Evolutionary conservation across 1,140 invertebrate genomes (phyloP), one percentile per base, ranked within the genome.

Genomic region (Meloidogyne floridensis): DNA sequence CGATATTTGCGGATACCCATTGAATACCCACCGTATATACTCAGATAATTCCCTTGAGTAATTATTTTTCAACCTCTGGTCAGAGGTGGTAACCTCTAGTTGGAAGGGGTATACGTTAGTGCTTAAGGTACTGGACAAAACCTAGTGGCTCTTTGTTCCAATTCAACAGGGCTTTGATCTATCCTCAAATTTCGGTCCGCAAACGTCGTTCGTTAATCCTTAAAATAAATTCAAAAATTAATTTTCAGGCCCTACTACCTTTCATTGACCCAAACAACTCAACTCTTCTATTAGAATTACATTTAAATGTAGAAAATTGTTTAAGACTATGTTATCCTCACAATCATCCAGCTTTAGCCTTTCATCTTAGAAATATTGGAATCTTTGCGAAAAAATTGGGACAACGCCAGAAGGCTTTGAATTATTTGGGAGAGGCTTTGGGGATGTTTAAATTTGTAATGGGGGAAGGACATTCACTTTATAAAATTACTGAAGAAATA

Each of bases 331-430:
- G 86, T 53, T 87, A 88, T 74, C 86, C 86, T 8, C 73, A 84
- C 8, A 86, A 86, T 56, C 86, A 87, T 82, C 86, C 86, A n/a
- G 86, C 86, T 15, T 78, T 87, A 42, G 87, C 84, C 3, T 87
- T 87, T 65, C 86, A 88, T 75, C 77, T 87, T 20, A 72, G 83
- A n/a, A 87, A 87, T 80, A 87, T 87, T 65, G 86, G 82, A 70
- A 85, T 83, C n/a, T 83, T 83, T 43, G 70, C 56, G 18, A 83
- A 72, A 74, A 79, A 72, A 13, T 11, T 53, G 65, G 47, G 47
- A 7, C 10, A 79, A 7, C 65, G 18, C 43, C 18, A 79, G 42
- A 32, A 8, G 18, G 77, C 77, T 5, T 18, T 65, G 18, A 65
- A 18, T 32, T 69, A 79, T 79, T 47, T 79, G 65, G 18, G 11